Conservation (phyloP, 2,797 vertebrate species). For the Sebastolobus altivelis region DNA sequence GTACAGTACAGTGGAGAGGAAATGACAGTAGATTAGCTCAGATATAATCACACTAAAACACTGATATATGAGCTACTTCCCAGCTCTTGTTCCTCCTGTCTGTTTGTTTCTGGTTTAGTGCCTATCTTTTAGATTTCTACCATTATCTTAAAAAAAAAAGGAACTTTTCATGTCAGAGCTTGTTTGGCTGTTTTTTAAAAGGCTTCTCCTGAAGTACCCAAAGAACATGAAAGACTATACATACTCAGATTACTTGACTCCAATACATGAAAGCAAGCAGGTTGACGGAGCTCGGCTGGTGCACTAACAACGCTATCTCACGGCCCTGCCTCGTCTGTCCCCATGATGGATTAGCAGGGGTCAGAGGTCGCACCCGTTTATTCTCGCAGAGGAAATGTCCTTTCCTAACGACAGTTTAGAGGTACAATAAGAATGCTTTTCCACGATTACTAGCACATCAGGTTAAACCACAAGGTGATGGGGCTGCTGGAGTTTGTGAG, state of each 20-base stretch:
- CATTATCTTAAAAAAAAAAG: constrained; percentile 31
- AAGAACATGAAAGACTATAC: constrained; percentile 31
- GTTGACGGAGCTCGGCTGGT: constrained; percentile 65
- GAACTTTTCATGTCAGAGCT: constrained; percentile 13
- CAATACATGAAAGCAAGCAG: constrained; percentile 51
- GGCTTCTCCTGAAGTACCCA: constrained; percentile 10
- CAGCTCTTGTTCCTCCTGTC: constrained; percentile 32
- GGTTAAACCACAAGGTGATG: constrained; percentile 10
- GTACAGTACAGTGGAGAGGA: constrained; percentile 21
- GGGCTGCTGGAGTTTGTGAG: neutral
- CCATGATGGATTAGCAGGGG: constrained; percentile 83
- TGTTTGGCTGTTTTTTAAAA: constrained; percentile 2
- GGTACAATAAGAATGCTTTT: constrained; percentile 35
- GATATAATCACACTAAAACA: constrained; percentile 35
- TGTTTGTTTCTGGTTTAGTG: constrained; percentile 45
- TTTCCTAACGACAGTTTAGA: constrained; percentile 84
- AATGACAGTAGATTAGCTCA: constrained; percentile 35
- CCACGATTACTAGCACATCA: constrained; percentile 20
- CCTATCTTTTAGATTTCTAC: constrained; percentile 18
- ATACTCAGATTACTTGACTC: constrained; percentile 28
- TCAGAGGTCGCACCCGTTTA: constrained; percentile 85
- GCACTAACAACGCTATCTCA: constrained; percentile 71
- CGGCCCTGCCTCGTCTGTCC: constrained; percentile 77
- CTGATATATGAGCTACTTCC: constrained; percentile 31
- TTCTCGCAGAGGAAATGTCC: constrained; percentile 86